A percentile compares a stretch with the other conserved stretches of the same genome.
phyloP scores from a whole-genome alignment of 2,888 invertebrate genomes.

The Cheilosia vulpina region DNA sequence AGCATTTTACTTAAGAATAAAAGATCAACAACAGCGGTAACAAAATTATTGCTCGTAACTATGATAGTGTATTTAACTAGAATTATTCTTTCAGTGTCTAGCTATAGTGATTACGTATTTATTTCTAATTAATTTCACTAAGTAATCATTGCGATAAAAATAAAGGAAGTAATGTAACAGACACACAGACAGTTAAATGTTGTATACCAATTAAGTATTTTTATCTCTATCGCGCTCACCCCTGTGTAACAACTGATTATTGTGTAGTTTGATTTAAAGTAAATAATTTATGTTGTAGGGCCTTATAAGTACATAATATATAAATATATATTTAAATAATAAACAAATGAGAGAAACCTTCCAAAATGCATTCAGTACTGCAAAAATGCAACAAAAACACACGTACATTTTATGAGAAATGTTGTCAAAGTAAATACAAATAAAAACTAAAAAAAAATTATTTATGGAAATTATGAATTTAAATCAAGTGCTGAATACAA shows the following conservation, averaged over 20 bases:
- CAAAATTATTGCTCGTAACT: slow-evolving; percentile 30
- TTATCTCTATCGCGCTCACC: slow-evolving; percentile 52
- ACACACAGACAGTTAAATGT: slow-evolving; percentile 26
- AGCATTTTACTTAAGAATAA: slow-evolving; percentile 46
- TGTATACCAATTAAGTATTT: slow-evolving; percentile 71
- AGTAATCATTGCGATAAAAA: slow-evolving; percentile 39
- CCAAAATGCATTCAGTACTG: slow-evolving; percentile 33
- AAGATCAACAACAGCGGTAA: neutral
- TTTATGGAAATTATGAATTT: slow-evolving; percentile 74
- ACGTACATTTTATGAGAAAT: slow-evolving; percentile 2
- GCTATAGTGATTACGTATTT: slow-evolving; percentile 56
- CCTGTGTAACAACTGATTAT: slow-evolving; percentile 47
- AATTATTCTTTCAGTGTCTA: slow-evolving; percentile 55
- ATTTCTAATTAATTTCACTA: slow-evolving; percentile 57
- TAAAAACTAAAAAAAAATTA: neutral
- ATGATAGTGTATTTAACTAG: slow-evolving; percentile 51
- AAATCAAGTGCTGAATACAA: slow-evolving; percentile 80
- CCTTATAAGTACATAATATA: slow-evolving; percentile 29
- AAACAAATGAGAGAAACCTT: slow-evolving; percentile 29
- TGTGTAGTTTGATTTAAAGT: slow-evolving; percentile 18
- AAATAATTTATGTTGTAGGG: slow-evolving; percentile 59
- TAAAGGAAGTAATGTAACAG: slow-evolving; percentile 8
- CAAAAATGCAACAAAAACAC: slow-evolving; percentile 26
- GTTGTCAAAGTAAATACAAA: neutral
- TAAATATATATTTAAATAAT: slow-evolving; percentile 13